Conservation (phyloP, 2,113 vertebrate genomes). For the Calidris pugnax region DNA sequence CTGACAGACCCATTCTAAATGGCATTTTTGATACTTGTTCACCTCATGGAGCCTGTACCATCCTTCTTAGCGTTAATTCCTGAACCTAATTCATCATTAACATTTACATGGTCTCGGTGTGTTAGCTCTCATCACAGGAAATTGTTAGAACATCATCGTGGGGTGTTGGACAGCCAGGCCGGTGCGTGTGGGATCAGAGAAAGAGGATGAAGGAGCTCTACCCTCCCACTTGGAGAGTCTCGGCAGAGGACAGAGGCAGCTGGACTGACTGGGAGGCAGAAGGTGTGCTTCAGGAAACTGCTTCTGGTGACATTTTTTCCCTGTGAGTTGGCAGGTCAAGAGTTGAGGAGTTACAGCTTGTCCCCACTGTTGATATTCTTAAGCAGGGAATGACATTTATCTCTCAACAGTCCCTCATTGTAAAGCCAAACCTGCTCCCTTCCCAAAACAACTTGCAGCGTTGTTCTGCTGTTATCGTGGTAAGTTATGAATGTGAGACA, state of each 20-base stretch:
- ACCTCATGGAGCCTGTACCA: not conserved
- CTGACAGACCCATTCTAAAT: not conserved
- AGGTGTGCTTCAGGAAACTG: not conserved
- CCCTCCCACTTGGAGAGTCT: not conserved
- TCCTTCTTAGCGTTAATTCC: not conserved
- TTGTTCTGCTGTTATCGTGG: not conserved
- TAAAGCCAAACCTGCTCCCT: not conserved
- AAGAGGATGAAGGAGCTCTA: accelerated
- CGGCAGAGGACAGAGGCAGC: not conserved
- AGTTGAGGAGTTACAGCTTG: not conserved
- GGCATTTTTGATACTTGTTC: not conserved
- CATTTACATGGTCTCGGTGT: not conserved
- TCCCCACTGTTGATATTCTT: not conserved
- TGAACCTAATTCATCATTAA: not conserved
- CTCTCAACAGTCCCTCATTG: not conserved
- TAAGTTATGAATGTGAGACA: not conserved
- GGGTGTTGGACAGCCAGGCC: not conserved
- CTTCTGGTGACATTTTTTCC: not conserved
- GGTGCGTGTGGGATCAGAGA: accelerated
- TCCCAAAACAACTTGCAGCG: not conserved
- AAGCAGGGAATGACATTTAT: not conserved
- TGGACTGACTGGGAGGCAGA: not conserved
- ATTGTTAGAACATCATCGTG: not conserved
- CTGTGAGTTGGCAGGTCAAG: not conserved
- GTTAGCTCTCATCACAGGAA: not conserved